A percentile compares a stretch with the other conserved stretches of the same genome.
phyloP scores from a whole-genome alignment of 2,797 vertebrate species.

The Danio jaintianensis region DNA sequence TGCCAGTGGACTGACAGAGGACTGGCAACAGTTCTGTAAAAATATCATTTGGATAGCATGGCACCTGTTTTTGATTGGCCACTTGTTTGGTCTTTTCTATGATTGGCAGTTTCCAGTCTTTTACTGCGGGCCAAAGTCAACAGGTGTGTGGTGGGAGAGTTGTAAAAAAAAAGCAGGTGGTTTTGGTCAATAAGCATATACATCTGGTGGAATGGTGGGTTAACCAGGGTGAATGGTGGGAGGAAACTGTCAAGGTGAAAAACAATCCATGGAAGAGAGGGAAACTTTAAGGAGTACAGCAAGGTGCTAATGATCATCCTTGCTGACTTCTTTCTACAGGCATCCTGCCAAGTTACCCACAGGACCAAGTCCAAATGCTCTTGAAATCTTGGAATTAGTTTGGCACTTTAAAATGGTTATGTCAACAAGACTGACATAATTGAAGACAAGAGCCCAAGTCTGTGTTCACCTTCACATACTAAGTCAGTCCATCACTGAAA shows the following conservation, averaged over 20 bases:
- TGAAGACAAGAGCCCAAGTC: not conserved
- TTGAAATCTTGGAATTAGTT: not conserved
- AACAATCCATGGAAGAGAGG: not conserved
- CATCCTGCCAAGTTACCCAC: not conserved
- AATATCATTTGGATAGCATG: not conserved
- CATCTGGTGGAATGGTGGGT: slow-evolving; percentile 32
- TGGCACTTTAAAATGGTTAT: not conserved
- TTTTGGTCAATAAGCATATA: slow-evolving; percentile 17
- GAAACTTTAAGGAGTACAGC: not conserved
- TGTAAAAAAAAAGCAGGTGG: slow-evolving; percentile 46
- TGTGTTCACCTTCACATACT: not conserved
- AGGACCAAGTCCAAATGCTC: not conserved
- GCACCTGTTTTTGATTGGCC: slow-evolving; percentile 29
- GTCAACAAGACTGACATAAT: slow-evolving; percentile 1
- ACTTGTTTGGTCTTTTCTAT: slow-evolving; percentile 12
- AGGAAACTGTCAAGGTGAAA: slow-evolving; percentile 15
- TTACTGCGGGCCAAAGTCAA: not conserved
- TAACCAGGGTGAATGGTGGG: slow-evolving; percentile 13
- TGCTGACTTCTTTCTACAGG: not conserved
- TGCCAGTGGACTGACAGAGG: not conserved
- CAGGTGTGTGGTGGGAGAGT: slow-evolving; percentile 31
- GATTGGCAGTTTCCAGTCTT: slow-evolving; percentile 19
- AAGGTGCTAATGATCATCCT: not conserved
- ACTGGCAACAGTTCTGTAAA: not conserved
- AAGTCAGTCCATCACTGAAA: not conserved